Conservation (phyloP, 1,140 invertebrate species). For the Diachasma alloeum region DNA sequence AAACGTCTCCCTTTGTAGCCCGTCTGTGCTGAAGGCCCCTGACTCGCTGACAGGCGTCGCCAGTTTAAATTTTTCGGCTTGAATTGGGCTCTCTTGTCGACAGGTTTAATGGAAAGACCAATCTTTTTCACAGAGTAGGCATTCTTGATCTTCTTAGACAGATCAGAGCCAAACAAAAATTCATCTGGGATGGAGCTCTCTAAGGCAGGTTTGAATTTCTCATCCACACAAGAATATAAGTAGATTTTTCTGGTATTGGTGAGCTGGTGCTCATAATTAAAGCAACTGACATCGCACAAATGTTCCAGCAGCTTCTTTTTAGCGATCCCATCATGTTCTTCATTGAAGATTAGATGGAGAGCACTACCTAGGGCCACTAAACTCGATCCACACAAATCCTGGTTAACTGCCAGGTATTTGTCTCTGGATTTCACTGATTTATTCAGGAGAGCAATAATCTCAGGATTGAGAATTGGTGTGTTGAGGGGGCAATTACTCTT, state of each 20-base stretch:
- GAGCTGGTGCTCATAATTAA: not conserved
- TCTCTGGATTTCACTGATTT: too few relatives aligned
- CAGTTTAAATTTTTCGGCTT: constrained; percentile 26
- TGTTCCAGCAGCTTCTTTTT: constrained; percentile 4
- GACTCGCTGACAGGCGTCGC: constrained; percentile 17
- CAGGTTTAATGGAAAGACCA: constrained; percentile 19
- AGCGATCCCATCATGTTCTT: constrained; percentile 1
- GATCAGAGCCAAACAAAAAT: constrained; percentile 22
- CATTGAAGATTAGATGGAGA: too few relatives aligned
- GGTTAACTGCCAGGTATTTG: too few relatives aligned
- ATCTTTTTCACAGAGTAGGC: constrained; percentile 30
- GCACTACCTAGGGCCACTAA: too few relatives aligned
- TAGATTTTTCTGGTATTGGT: constrained; percentile 22
- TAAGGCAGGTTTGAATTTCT: constrained; percentile 24
- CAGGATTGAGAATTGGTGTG: too few relatives aligned
- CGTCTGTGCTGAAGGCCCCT: not conserved
- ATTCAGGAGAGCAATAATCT: too few relatives aligned
- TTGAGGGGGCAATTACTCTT: too few relatives aligned
- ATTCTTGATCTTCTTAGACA: constrained; percentile 25
- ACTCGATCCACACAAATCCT: too few relatives aligned
- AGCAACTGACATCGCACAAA: constrained; percentile 19
- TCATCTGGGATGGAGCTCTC: constrained; percentile 25
- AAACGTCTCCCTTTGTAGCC: constrained; percentile 6
- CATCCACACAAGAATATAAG: constrained; percentile 23
- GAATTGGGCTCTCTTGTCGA: not conserved